phyloP scores from a whole-genome alignment of 1,140 invertebrate genomes.

The Muscidifurax raptorellus region DNA sequence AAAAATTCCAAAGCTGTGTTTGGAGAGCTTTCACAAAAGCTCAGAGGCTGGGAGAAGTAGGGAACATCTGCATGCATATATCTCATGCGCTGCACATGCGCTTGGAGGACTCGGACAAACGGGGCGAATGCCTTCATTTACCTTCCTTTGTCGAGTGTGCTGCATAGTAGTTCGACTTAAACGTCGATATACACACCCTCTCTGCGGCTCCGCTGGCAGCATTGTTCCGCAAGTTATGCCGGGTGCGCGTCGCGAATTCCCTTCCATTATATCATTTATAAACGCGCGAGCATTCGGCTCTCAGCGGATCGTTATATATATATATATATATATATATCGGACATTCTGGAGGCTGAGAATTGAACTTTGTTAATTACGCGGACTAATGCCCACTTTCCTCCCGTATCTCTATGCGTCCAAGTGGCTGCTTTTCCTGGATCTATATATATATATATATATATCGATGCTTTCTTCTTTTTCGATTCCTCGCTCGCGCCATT shows the following conservation, averaged over 20 bases:
- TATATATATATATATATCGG: too few species aligned
- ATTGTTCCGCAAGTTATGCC: conserved; percentile 3
- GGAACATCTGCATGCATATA: too few species aligned
- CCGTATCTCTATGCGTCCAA: too few species aligned
- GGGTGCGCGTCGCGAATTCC: background rate
- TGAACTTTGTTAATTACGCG: conserved; percentile 3
- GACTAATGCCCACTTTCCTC: background rate
- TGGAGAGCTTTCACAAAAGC: background rate
- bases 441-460: too few species aligned
- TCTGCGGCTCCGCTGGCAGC: background rate
- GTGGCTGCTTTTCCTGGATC: too few species aligned
- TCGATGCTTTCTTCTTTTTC: too few species aligned
- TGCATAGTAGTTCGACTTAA: conserved; percentile 1
- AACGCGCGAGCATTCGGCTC: background rate
- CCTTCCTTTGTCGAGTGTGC: background rate
- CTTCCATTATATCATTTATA: conserved; percentile 1
- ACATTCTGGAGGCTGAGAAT: background rate
- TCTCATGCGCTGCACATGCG: background rate
- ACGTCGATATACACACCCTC: background rate
- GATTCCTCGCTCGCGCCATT: too few species aligned
- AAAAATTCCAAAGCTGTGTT: background rate
- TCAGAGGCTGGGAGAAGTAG: background rate
- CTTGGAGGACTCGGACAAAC: background rate
- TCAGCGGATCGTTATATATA: background rate
- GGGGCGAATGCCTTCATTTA: conserved; percentile 7